Evolutionary conservation across 2,888 invertebrate species (phyloP), one percentile per base, ranked within the genome.

Genomic region (Cyclophora albipunctata): DNA sequence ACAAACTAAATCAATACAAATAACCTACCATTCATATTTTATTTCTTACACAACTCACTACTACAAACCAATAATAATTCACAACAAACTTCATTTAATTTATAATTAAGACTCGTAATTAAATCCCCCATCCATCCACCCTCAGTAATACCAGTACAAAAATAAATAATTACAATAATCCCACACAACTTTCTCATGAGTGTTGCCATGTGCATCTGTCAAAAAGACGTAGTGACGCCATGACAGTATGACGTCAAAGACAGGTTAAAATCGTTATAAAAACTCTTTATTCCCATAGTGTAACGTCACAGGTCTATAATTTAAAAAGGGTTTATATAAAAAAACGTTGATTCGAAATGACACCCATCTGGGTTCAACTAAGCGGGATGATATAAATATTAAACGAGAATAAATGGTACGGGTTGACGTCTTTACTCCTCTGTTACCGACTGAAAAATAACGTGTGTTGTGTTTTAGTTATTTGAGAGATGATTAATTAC

Each of bases 261-360:
- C 37, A 37, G 37, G 37, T 37, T 37, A 37, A 4, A 37, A 37
- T 5, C 37, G 5, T 20, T 20, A 20, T 20, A 20, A 20, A 20
- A 20, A 20, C 20, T 20, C 20, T 20, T 20, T 20, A 20, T 83
- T 84, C 84, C 81, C 86, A 84, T 81, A 75, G 67, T 65, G 70
- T 50, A 53, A 75, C 81, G 80, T 82, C 81, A 84, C 70, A 70
- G 73, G 67, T 72, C 71, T 74, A 80, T 81, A 81, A 83, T 82
- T 83, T 75, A 77, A 81, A 78, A 84, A 83, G 82, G 84, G 84
- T 81, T 84, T 75, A 78, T 71, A 79, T 67, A 81, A 84, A 83
- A n/a, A 63, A 84, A 78, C 76, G 75, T 69, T 72, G 65, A 75
- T 73, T 71, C 63, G 62, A 66, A 70, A 69, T 69, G 75, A 76